Conservation (phyloP, 2,797 vertebrate species). For the Gymnoscopelus braueri region DNA sequence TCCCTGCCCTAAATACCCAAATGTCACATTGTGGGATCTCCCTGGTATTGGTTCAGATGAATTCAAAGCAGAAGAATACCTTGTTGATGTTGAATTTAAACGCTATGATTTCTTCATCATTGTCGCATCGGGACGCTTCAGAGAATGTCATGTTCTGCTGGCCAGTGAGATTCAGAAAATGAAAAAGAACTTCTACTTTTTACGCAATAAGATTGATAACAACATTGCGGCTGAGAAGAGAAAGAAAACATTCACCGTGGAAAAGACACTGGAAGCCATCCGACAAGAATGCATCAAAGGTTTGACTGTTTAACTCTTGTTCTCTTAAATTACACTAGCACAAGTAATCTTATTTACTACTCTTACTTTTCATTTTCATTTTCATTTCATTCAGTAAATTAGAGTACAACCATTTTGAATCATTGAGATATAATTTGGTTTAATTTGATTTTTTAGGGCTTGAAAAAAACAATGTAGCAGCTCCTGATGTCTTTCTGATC, state of each 20-base stretch:
- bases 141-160: conserved; percentile 72
- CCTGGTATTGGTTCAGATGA: conserved; percentile 78
- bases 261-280: conserved; percentile 51
- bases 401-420: too few species aligned
- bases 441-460: too few species aligned
- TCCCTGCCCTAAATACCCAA: conserved; percentile 68
- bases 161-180: conserved; percentile 73
- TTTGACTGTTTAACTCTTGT: neutral
- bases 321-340: too few species aligned
- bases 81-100: conserved; percentile 74
- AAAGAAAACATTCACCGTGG: conserved; percentile 43
- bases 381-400: too few species aligned
- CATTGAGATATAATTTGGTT: too few species aligned
- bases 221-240: conserved; percentile 51
- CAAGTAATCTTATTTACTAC: too few species aligned
- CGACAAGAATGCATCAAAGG: conserved; percentile 56
- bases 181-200: conserved; percentile 80
- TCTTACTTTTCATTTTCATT: too few species aligned
- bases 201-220: conserved; percentile 80
- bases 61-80: conserved; percentile 75
- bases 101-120: conserved; percentile 84
- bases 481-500: conserved; percentile 74
- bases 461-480: accelerated
- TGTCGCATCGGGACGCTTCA: conserved; percentile 64
- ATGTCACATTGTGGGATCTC: conserved; percentile 82